Evolutionary conservation across 37 sponge, comb jelly and placozoan species (phyloP).

Genomic region (Petrosia ficiformis): DNA sequence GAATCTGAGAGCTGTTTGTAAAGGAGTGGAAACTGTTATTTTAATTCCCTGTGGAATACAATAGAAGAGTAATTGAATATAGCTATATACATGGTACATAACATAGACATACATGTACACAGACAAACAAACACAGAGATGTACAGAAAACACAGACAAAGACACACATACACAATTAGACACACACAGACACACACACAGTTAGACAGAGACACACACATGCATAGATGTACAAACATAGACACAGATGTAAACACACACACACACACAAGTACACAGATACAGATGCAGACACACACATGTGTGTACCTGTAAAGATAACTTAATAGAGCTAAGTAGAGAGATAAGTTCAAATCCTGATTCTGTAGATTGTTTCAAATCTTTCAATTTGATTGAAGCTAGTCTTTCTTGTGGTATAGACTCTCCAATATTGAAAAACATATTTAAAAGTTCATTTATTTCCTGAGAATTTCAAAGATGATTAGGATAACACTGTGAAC

Average conservation of each 20-base stretch:
- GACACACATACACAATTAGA: neutral
- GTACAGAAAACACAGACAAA: neutral
- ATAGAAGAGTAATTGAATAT: too few species aligned
- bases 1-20: constrained; percentile 67
- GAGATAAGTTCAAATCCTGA: constrained; percentile 11
- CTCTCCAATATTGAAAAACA: constrained; percentile 53
- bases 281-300: neutral
- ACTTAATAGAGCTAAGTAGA: constrained; percentile 33
- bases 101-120: too few species aligned
- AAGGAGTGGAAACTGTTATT: constrained; percentile 72
- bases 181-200: neutral
- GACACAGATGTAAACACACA: neutral
- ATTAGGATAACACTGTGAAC: too few species aligned
- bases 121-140: too few species aligned
- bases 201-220: neutral
- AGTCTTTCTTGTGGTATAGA: constrained; percentile 28
- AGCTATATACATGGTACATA: too few species aligned
- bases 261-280: too few species aligned
- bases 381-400: neutral
- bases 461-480: constrained; percentile 36
- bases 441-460: constrained; percentile 52
- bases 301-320: constrained; percentile 6
- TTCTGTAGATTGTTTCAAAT: neutral
- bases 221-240: neutral
- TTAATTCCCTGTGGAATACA: neutral